Evolutionary conservation across 2,888 invertebrate species (phyloP), one percentile per base, ranked within the genome.

Genomic region (Nemoura dubitans): DNA sequence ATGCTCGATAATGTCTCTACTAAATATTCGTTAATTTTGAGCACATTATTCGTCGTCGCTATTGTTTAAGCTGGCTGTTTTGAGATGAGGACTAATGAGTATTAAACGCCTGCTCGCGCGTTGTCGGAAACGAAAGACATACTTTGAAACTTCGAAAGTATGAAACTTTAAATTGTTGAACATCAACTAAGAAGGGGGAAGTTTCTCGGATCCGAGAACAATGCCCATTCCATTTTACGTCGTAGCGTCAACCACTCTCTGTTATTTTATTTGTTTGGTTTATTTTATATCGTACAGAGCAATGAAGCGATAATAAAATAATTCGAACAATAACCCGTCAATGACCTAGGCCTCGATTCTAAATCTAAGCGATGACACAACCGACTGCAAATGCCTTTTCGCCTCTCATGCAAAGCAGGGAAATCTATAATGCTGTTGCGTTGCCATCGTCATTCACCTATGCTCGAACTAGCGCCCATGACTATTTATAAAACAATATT

Each of bases 401-500:
- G 59, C 59, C 59, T 21, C 14, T 59, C 16, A 59, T 59, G 59
- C 21, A 59, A 59, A 59, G 59, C 59, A 59, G 59, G 59, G 16
- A 59, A 59, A 59, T 59, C 59, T 59, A 21, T 21, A 59, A 59
- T 59, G 21, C 59, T 21, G 59, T 59, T 21, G 36, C 36, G 36
- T 36, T 6, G 16, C 59, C 21, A 21, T 36, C 36, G 36, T 59
- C 59, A 59, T 59, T 59, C 59, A 59, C 59, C 59, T 59, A 59
- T 10, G 59, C 59, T 59, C 21, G n/a, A 59, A 10, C 59, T 59
- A n/a, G n/a, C 59, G 59, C 16, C 59, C 14, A 59, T 59, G 59
- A 59, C 59, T 59, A 59, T 59, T 59, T 59, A 59, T 59, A 59
- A 59, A 59, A 59, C 59, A 59, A 59, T 59, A 59, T 59, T 21